Conservation (phyloP, 1,140 invertebrate species). For the roundworm (Caenorhabditis elegans) region WBcel235 BX284604.4:3039001-3039500, state of each 20-base stretch:
- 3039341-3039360: too few relatives aligned
- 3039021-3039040: slow-evolving; percentile 32
- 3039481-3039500: too few relatives aligned
- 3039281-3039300: too few relatives aligned
- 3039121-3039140: slow-evolving; percentile 48
- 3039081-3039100: not conserved
- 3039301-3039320: too few relatives aligned
- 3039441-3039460: too few relatives aligned
- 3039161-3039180: slow-evolving; percentile 51
- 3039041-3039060: slow-evolving; percentile 34
- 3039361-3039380: too few relatives aligned
- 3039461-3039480: too few relatives aligned
- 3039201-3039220: slow-evolving; percentile 18
- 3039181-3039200: slow-evolving; percentile 49
- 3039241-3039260: not conserved
- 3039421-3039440: too few relatives aligned
- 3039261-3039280: not conserved
- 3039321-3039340: too few relatives aligned
- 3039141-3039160: slow-evolving; percentile 48
- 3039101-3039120: slow-evolving; percentile 46
- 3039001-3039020: slow-evolving; percentile 32
- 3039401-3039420: too few relatives aligned
- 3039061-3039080: not conserved
- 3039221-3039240: not conserved
- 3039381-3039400: too few relatives aligned